Evolutionary conservation across 2,888 invertebrate genomes (phyloP).

Genomic region (Pristionchus maxplancki): DNA sequence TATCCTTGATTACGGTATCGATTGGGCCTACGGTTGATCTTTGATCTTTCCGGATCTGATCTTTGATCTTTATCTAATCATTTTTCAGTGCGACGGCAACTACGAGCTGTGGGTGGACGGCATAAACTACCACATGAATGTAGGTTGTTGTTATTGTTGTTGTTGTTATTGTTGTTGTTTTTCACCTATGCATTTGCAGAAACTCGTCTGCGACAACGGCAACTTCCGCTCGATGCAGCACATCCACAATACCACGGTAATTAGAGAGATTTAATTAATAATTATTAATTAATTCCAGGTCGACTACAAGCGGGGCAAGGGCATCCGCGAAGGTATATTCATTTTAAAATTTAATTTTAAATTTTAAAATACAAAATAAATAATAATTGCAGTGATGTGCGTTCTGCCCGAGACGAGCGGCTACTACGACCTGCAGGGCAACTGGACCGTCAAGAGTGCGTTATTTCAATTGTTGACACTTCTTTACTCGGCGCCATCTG

Average conservation of each 20-base stretch:
- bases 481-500: no score
- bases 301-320: neutral
- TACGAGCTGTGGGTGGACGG: slow-evolving; percentile 20
- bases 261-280: neutral
- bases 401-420: neutral
- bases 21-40: neutral
- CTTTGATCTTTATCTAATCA: neutral
- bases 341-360: no score
- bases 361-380: no score
- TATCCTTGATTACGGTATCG: neutral
- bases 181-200: neutral
- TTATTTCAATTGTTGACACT: no score
- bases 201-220: slow-evolving; percentile 1
- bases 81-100: slow-evolving; percentile 12
- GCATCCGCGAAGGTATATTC: no score
- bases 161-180: neutral
- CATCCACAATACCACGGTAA: no score
- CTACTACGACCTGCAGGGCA: neutral
- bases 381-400: slow-evolving; percentile 11
- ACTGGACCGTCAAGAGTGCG: neutral
- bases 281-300: neutral
- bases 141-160: neutral
- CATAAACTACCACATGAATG: neutral
- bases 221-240: neutral
- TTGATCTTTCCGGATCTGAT: no score